Conservation (phyloP, 2,797 vertebrate genomes). For the Cynopterus sphinx region DNA sequence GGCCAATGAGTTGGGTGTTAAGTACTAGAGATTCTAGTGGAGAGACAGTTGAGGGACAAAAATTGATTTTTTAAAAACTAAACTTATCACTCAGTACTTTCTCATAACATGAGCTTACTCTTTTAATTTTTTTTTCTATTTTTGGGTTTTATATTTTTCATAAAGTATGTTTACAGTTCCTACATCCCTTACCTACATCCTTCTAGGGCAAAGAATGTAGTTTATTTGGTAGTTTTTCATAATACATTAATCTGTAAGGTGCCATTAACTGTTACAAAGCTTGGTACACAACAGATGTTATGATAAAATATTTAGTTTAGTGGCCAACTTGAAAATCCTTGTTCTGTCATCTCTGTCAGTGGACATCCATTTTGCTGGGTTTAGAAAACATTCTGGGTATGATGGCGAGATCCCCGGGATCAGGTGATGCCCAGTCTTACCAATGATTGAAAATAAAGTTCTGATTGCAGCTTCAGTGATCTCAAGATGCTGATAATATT, state of each 20-base stretch:
- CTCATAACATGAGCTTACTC: not conserved
- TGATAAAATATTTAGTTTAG: not conserved
- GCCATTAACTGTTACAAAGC: not conserved
- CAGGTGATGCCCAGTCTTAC: constrained; percentile 45
- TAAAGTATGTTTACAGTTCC: not conserved
- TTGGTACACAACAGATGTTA: not conserved
- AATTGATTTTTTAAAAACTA: constrained; percentile 6
- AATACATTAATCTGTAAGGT: not conserved
- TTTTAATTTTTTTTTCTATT: not conserved
- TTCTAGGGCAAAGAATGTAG: not conserved
- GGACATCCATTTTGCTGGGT: not conserved
- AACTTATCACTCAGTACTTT: not conserved
- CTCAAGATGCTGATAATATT: constrained; percentile 85
- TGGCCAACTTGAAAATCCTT: not conserved
- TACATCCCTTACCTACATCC: not conserved
- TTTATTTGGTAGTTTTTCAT: not conserved
- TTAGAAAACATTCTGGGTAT: not conserved
- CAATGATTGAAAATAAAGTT: constrained; percentile 86
- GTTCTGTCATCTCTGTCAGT: not conserved
- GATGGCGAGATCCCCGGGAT: not conserved
- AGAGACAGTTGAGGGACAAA: not conserved
- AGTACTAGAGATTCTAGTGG: not conserved
- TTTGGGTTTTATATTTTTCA: not conserved
- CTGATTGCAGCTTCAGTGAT: constrained; percentile 89
- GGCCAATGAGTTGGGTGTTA: not conserved